Evolutionary conservation across 2,797 vertebrate species (phyloP).

Genomic region (Dendrocincla fuliginosa): DNA sequence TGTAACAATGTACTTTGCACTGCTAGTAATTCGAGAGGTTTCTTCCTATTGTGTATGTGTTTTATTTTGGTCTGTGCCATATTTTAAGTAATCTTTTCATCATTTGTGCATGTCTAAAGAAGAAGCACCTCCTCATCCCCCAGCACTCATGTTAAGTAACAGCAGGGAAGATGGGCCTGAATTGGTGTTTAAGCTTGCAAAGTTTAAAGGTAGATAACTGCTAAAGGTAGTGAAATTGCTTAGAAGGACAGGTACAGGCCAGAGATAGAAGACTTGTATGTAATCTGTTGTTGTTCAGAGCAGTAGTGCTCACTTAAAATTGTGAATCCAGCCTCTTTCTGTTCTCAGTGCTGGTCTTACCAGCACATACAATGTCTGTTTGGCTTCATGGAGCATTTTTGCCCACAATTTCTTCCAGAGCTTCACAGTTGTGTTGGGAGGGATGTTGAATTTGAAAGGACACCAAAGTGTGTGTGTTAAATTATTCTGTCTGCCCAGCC

Average conservation of each 20-base stretch:
- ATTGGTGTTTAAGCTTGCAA: background rate
- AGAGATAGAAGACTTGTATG: background rate
- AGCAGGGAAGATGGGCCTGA: background rate
- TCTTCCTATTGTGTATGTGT: rapidly evolving
- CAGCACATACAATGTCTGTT: background rate
- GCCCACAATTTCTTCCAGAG: background rate
- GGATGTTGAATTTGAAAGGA: background rate
- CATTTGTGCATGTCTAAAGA: background rate
- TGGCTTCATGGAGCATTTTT: background rate
- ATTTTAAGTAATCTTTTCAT: background rate
- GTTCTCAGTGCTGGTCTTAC: background rate
- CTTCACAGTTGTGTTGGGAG: background rate
- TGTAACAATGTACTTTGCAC: background rate
- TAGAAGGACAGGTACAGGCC: background rate
- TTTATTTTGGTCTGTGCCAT: background rate
- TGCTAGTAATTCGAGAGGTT: background rate
- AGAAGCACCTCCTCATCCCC: background rate
- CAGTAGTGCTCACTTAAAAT: background rate
- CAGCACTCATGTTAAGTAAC: background rate
- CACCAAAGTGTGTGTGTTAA: background rate
- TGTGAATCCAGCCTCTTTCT: background rate
- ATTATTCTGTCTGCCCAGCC: background rate
- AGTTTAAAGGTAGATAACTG: background rate
- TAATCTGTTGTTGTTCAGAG: background rate
- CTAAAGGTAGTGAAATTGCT: background rate